Evolutionary conservation across 37 sponge, comb jelly and placozoan genomes (phyloP), one percentile per base, ranked within the genome.

Genomic region (Cliona cf. orientalis): DNA sequence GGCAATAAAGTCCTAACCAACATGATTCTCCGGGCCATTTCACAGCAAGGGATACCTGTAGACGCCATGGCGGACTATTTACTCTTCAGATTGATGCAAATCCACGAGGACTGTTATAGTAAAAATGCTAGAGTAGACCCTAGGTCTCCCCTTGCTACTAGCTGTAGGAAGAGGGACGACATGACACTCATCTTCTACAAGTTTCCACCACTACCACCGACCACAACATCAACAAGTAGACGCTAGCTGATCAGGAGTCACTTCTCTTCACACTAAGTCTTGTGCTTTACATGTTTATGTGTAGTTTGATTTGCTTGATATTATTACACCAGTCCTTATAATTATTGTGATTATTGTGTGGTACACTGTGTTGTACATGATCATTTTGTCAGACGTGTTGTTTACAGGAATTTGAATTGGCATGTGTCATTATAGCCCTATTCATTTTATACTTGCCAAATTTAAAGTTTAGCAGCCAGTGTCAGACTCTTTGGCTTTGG

Each of bases 91-190:
- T 78, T 92, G 26, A 21, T 61, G 11, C 11, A 41, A 1, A 39
- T 80, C 45, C 94, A 95, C 72, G 36, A 82, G 6, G 61, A 76
- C 11, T 35, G 66, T 17, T 89, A 74, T 55, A n/a, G 57, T 19
- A 62, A 32, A 28, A 57, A 21, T 62, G 85, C 93, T 34, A n/a
- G 38, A 37, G 21, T 58, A 36, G 82, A 81, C 42, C 25, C 21
- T 1, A 36, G 72, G 5, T 83, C 86, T 34, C 60, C 76, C 19
- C 12, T 66, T 22, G 89, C 90, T 29, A 72, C 82, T 1, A 45
- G 66, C 5, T 93, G 91, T 53, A 49, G 90, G 7, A 93, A 96
- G 71, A 76, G 88, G 25, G 96, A 96, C 46, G 96, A 96, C 74
- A 90, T 93, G 91, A 93, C 94, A 21, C 49, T 93, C 2, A 12